A percentile compares a stretch with the other conserved stretches of the same genome.
phyloP scores from a whole-genome alignment of 1,140 invertebrate species.

The Zaprionus tsacasi region DNA sequence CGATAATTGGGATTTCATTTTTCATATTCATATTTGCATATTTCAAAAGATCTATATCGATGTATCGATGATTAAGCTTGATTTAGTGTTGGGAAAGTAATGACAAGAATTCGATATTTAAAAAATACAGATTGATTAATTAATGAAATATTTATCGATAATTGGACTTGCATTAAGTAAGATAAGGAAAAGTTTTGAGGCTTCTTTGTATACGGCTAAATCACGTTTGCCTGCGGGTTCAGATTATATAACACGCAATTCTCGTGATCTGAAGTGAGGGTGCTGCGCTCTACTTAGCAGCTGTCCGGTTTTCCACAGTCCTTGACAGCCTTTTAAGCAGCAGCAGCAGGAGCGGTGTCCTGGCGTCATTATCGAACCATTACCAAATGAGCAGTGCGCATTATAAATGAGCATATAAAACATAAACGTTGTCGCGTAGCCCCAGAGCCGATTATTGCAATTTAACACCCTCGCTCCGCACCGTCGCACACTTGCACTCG shows the following conservation, averaged over 20 bases:
- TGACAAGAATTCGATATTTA: not conserved
- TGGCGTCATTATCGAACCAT: constrained; percentile 74
- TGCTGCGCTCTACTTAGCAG: constrained; percentile 33
- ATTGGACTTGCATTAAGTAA: too few species aligned
- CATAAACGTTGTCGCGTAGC: constrained; percentile 76
- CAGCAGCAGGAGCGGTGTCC: not conserved
- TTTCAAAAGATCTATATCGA: not conserved
- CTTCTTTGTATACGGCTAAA: not conserved
- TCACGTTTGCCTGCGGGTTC: not conserved
- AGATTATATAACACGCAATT: not conserved
- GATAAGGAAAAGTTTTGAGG: not conserved
- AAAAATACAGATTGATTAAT: too few species aligned
- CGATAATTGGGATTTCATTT: not conserved
- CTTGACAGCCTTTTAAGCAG: constrained; percentile 58
- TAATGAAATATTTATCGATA: too few species aligned
- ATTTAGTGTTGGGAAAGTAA: not conserved
- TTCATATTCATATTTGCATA: not conserved
- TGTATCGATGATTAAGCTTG: not conserved
- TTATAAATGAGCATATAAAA: constrained; percentile 82
- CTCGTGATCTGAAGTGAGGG: not conserved
- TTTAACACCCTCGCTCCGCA: constrained; percentile 70
- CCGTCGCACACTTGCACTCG: constrained; percentile 1
- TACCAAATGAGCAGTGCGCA: constrained; percentile 77
- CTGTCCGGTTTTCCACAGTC: constrained; percentile 60
- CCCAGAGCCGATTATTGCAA: constrained; percentile 77